phyloP scores from a whole-genome alignment of 1,140 invertebrate genomes.

The Bacillus rossius region DNA sequence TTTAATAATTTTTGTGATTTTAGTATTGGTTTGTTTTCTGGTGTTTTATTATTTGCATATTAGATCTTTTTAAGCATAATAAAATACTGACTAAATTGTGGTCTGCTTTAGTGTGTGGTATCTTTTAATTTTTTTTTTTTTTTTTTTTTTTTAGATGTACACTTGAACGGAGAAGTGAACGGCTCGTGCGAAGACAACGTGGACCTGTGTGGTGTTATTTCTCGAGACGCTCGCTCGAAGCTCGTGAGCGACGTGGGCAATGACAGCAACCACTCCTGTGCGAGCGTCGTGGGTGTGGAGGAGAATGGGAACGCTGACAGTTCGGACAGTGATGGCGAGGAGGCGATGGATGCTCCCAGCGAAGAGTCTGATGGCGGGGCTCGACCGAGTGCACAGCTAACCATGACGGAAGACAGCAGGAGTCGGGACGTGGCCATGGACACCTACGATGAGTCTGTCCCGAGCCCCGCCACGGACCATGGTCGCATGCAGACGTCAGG shows the following conservation, averaged over 20 bases:
- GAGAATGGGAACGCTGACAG: constrained; percentile 1
- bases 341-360: constrained; percentile 13
- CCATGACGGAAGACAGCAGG: constrained; percentile 28
- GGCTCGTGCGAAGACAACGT: constrained; percentile 21
- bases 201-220: constrained; percentile 3
- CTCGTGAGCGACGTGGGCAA: constrained; percentile 11
- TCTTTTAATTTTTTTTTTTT: no score
- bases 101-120: no score
- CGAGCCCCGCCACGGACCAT: no score
- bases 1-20: no score
- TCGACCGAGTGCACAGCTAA: neutral
- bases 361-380: neutral
- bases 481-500: no score
- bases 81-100: no score
- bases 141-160: constrained; percentile 29
- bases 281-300: neutral
- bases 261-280: constrained; percentile 1
- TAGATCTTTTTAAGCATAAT: no score
- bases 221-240: neutral
- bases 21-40: no score
- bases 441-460: no score
- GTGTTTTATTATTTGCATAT: no score
- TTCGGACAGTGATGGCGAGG: neutral
- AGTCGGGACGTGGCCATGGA: no score
- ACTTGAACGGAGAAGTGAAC: constrained; percentile 42